Evolutionary conservation across 1,140 invertebrate species (phyloP).

Genomic region (Anthonomus grandis): DNA sequence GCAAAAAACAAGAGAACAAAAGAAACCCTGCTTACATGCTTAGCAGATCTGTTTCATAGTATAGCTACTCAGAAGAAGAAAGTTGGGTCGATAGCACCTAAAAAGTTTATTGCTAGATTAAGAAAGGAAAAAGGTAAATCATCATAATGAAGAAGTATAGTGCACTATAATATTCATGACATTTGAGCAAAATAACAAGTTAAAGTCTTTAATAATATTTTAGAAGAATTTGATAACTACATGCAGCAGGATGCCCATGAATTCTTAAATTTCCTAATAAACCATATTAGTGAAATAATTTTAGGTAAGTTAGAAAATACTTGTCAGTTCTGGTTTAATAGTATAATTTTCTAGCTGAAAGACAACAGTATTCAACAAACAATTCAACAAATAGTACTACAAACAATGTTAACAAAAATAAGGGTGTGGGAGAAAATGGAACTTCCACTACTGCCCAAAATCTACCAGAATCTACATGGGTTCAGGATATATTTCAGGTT

Average conservation of each 20-base stretch:
- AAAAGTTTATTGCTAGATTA: constrained; percentile 97
- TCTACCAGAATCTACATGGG: constrained; percentile 92
- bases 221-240: constrained; percentile 99
- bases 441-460: constrained; percentile 42
- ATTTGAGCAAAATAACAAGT: too few species aligned
- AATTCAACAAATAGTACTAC: constrained; percentile 37
- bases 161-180: too few species aligned
- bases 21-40: constrained; percentile 94
- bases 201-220: constrained; percentile 50
- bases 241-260: constrained; percentile 99
- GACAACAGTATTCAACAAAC: constrained; percentile 44
- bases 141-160: background rate
- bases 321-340: constrained; percentile 1
- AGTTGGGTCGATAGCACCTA: constrained; percentile 98
- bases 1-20: constrained; percentile 96
- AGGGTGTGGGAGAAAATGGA: constrained; percentile 54
- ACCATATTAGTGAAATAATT: constrained; percentile 93
- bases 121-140: constrained; percentile 94
- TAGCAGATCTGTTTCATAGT: constrained; percentile 97
- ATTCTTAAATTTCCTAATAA: constrained; percentile 98
- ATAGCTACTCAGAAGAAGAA: constrained; percentile 99
- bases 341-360: constrained; percentile 40
- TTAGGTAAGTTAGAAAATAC: constrained; percentile 59
- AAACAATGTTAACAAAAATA: constrained; percentile 42
- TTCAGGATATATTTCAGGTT: constrained; percentile 97